Conservation (phyloP, 37 sponge, comb jelly and placozoan genomes). For the Hormiphora californensis region DNA sequence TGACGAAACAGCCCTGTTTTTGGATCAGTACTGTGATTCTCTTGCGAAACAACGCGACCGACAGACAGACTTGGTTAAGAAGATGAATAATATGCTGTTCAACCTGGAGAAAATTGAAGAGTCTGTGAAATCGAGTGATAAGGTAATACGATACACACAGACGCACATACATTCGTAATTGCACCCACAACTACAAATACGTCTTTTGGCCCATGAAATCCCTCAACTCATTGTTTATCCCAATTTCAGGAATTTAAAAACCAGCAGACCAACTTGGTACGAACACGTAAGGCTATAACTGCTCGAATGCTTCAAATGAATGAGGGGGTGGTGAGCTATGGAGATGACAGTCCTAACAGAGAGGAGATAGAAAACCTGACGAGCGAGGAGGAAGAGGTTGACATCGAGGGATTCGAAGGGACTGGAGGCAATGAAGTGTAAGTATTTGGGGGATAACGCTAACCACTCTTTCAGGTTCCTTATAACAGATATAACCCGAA, state of each 20-base stretch:
- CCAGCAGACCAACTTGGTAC: not conserved
- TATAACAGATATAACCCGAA: too few relatives aligned
- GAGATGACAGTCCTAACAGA: slow-evolving; percentile 43
- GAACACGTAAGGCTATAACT: slow-evolving; percentile 21
- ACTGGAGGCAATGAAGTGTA: too few relatives aligned
- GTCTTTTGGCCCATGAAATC: too few relatives aligned
- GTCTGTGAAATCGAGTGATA: not conserved
- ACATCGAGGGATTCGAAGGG: slow-evolving; percentile 46
- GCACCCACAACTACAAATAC: too few relatives aligned
- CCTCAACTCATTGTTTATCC: not conserved
- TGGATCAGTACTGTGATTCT: slow-evolving; percentile 46
- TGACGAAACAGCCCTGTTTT: slow-evolving; percentile 41
- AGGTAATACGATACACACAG: too few relatives aligned
- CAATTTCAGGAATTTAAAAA: slow-evolving; percentile 30
- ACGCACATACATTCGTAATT: too few relatives aligned
- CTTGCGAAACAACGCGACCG: slow-evolving; percentile 5
- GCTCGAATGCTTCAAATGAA: not conserved
- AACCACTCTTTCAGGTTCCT: too few relatives aligned
- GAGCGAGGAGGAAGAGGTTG: slow-evolving; percentile 45
- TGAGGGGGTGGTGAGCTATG: slow-evolving; percentile 37
- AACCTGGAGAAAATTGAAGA: slow-evolving; percentile 41
- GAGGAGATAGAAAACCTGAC: slow-evolving; percentile 51
- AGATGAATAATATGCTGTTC: slow-evolving; percentile 9
- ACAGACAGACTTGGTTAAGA: not conserved
- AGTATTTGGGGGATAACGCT: too few relatives aligned